Evolutionary conservation across 2,113 vertebrate species (phyloP).

Genomic region (Siniperca knerii): DNA sequence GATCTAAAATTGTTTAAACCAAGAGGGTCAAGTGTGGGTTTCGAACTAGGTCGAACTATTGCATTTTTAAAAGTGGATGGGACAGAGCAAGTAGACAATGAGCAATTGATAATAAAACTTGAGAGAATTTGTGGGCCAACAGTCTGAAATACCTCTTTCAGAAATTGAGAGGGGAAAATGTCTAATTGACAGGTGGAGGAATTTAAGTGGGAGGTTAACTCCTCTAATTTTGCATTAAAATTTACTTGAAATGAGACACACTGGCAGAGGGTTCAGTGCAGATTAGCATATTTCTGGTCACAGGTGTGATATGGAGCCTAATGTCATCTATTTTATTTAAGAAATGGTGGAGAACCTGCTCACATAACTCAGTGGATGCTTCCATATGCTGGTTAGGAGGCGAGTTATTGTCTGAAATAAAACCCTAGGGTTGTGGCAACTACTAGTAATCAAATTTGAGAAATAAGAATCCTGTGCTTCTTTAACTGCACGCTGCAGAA

Average conservation of each 20-base stretch:
- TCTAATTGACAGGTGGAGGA: neutral
- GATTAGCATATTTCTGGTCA: neutral
- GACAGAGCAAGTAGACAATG: neutral
- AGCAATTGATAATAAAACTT: neutral
- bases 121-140: neutral
- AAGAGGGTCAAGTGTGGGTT: no score
- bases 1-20: no score
- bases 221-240: neutral
- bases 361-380: neutral
- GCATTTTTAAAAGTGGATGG: neutral
- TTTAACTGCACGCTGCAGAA: no score
- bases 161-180: neutral
- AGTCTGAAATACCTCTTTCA: neutral
- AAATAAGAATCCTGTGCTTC: no score
- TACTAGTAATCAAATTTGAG: no score
- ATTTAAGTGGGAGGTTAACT: neutral
- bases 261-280: neutral
- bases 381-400: no score
- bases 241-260: neutral
- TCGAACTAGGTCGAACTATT: no score
- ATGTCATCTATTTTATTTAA: conserved; percentile 1
- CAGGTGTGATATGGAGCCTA: neutral
- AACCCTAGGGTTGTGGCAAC: no score
- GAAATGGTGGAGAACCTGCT: neutral
- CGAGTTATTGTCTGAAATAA: no score